Conservation (phyloP, 2,797 vertebrate genomes). For the Macropodus opercularis region DNA sequence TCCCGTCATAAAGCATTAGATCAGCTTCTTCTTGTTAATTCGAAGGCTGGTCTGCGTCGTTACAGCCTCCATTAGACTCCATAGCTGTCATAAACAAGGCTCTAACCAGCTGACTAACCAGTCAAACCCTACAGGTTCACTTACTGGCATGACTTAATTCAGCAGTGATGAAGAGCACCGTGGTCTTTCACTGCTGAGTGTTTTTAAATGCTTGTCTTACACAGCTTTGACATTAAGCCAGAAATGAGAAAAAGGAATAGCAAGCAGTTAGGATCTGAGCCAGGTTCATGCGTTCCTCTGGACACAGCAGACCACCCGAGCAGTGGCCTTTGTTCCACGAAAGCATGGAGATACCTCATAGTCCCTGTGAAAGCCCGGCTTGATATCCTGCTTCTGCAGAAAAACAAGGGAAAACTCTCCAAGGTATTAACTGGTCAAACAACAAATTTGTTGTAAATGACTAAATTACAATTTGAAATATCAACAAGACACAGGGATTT, state of each 20-base stretch:
- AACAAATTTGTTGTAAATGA: slow-evolving; percentile 14
- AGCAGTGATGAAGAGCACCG: slow-evolving; percentile 40
- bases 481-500: slow-evolving; percentile 4
- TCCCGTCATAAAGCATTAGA: slow-evolving; percentile 25
- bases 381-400: not conserved
- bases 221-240: slow-evolving; percentile 38
- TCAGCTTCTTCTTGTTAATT: slow-evolving; percentile 22
- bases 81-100: slow-evolving; percentile 61
- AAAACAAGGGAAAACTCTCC: not conserved
- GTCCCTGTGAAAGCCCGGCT: slow-evolving; percentile 13
- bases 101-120: slow-evolving; percentile 44
- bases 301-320: slow-evolving; percentile 39
- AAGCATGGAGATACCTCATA: slow-evolving; percentile 31
- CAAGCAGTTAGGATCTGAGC: not conserved
- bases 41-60: too few relatives aligned
- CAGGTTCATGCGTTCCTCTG: not conserved
- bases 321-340: slow-evolving; percentile 27
- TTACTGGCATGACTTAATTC: slow-evolving; percentile 44
- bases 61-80: slow-evolving; percentile 32
- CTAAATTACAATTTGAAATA: not conserved
- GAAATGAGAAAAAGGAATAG: not conserved
- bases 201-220: slow-evolving; percentile 26
- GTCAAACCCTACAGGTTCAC: slow-evolving; percentile 20
- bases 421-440: too few relatives aligned
- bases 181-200: slow-evolving; percentile 31